Base-by-base conservation (phyloP, 2,888 invertebrate genomes). In the Barypeithes pellucidus region DNA sequence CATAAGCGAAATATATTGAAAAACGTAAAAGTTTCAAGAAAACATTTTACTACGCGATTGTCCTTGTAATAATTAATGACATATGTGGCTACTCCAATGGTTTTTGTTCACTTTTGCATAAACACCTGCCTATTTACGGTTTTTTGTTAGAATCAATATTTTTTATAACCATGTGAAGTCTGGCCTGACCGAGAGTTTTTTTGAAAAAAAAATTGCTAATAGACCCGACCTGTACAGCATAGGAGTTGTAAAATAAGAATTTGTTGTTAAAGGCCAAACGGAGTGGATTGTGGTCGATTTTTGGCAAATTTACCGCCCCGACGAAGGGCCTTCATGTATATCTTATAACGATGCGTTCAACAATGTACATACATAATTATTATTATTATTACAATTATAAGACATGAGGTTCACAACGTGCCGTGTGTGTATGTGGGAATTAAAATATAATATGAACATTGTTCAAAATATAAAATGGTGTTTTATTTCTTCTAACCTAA, bases 341-440 rank as follows among this genome's bases (percentile, higher is more conserved):
- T 91, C 90, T 90, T 78, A 89, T 78, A 89, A 90, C 90, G 68
- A 67, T 74, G 90, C 86, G 86, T 86, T 86, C 86, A 91, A 90
- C 90, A 90, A 90, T 91, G 91, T 91, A 91, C 89, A 91, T 83
- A 83, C 67, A 76, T 70, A 75, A 29, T 75, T 65, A 73, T 73
- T 70, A 72, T 67, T 74, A 75, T 75, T 74, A 76, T 90, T 90
- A 90, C 89, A 90, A 90, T 90, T 91, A 91, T 91, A 92, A 92
- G 92, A 92, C 91, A 92, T 75, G 75, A 93, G 93, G 93, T 93
- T 93, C 93, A 93, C 93, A 92, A 93, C 92, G 93, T 93, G 93
- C 93, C 93, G 93, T 93, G 93, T 93, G 93, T 93, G 93, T 93
- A 93, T 93, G 93, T 92, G 92, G 89, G 88, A 92, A 91, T 81